Base-by-base conservation (phyloP, 2,888 invertebrate species). In the Hypena proboscidalis region DNA sequence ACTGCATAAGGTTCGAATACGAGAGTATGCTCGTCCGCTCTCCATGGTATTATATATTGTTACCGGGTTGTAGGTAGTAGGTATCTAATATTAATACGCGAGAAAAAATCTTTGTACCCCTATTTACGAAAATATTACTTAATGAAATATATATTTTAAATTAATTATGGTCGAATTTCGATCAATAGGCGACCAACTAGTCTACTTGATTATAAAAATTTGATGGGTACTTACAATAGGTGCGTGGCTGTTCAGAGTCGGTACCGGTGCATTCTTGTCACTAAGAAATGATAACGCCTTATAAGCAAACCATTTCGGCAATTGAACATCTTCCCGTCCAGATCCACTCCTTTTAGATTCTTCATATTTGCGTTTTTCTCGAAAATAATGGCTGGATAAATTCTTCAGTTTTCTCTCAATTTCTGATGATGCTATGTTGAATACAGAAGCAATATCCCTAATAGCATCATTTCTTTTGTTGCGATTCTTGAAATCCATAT, bases 381-480 rank as follows among this genome's bases (percentile, higher is more conserved):
- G 35, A 49, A 49, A 49, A 49, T 40, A 45, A 40, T 49, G 45
- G 45, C 49, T 49, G 45, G 49, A 49, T 48, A 49, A 42, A 52
- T 48, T 48, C 44, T 48, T 47, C 38, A 47, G 43, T 43, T 47
- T 47, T 57, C 48, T 59, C 46, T 52, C 51, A 46, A 58, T 44
- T 58, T 60, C 58, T 52, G 47, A 50, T 50, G 52, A 43, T 55
- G 44, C 52, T 50, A 56, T 56, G 32, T 58, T 41, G 46, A 61
- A 58, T 38, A 58, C 45, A 56, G 56, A 51, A 48, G 59, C 61
- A 46, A 54, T 61, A 49, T 47, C 43, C 43, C 49, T 57, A 38
- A 52, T 29, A 47, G 50, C 56, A 45, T 56, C 44, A 53, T 56
- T 61, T 57, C 54, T 54, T 57, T 58, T 56, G 53, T 51, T 56